These are phyloP conservation scores for Raja brachyura DNA, from an alignment of 2,113 vertebrate genomes.

Conservation along the genomic window DNA sequence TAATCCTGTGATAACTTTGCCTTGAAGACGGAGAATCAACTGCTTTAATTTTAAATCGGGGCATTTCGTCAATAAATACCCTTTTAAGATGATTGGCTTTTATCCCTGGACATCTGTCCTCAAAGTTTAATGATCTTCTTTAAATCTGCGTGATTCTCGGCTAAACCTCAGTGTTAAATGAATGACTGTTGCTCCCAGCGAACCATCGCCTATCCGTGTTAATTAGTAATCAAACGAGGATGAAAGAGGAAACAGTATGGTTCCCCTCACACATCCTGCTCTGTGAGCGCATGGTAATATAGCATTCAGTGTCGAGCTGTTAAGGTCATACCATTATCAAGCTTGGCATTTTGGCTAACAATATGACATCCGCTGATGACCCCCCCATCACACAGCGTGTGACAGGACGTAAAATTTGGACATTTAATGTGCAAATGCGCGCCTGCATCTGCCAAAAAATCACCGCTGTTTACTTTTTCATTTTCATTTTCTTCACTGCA, in stretches of 20 bases:
- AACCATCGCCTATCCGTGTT: not conserved
- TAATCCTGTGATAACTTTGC: not conserved
- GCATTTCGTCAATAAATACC: not conserved
- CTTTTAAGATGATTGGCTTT: not conserved
- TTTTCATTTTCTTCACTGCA: not conserved
- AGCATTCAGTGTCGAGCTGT: not conserved
- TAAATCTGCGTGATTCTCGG: not conserved
- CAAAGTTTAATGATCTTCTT: not conserved
- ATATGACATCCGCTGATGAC: slow-evolving; percentile 9
- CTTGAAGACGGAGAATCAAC: not conserved
- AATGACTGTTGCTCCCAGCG: not conserved
- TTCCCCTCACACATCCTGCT: not conserved
- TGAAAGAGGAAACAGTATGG: slow-evolving; percentile 21
- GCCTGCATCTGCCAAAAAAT: not conserved
- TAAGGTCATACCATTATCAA: slow-evolving; percentile 26
- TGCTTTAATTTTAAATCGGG: not conserved
- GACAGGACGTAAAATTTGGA: slow-evolving; percentile 14
- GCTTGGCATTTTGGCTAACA: slow-evolving; percentile 19
- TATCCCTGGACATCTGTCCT: not conserved
- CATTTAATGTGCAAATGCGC: not conserved
- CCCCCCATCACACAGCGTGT: slow-evolving; percentile 1
- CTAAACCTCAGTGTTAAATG: not conserved
- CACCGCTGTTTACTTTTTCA: not conserved
- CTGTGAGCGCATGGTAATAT: not conserved
- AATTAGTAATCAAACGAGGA: slow-evolving; percentile 25